Evolutionary conservation across 2,113 vertebrate species (phyloP).

Genomic region (Salvator merianae): DNA sequence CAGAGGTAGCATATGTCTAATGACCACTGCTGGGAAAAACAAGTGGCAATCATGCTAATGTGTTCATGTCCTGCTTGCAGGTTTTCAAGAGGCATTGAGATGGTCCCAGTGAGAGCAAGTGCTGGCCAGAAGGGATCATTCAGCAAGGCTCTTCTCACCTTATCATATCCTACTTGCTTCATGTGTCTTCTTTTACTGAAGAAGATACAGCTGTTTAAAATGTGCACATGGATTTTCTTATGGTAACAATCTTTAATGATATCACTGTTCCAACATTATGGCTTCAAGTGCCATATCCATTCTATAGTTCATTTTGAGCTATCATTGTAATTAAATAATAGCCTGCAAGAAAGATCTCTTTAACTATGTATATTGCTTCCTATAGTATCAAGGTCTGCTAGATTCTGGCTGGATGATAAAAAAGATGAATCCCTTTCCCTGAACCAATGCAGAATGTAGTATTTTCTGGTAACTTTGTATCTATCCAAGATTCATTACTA

Average conservation of each 20-base stretch:
- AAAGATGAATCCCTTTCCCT: not conserved
- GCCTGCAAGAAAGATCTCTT: not conserved
- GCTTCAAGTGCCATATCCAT: not conserved
- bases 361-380: not conserved
- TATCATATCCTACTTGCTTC: no score
- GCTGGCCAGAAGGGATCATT: no score
- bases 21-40: no score
- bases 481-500: not conserved
- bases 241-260: not conserved
- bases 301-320: not conserved
- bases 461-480: no score
- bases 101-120: no score
- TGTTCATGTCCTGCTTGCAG: no score
- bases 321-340: no score
- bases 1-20: no score
- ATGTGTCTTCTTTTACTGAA: no score
- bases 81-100: no score
- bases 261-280: not conserved
- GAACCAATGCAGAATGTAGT: not conserved
- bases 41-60: no score
- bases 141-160: no score
- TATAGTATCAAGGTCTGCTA: not conserved
- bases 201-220: not conserved
- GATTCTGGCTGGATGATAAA: not conserved
- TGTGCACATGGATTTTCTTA: not conserved